These are phyloP conservation scores for Melanotus villosus DNA, from an alignment of 2,888 invertebrate genomes.

Conservation along the genomic window DNA sequence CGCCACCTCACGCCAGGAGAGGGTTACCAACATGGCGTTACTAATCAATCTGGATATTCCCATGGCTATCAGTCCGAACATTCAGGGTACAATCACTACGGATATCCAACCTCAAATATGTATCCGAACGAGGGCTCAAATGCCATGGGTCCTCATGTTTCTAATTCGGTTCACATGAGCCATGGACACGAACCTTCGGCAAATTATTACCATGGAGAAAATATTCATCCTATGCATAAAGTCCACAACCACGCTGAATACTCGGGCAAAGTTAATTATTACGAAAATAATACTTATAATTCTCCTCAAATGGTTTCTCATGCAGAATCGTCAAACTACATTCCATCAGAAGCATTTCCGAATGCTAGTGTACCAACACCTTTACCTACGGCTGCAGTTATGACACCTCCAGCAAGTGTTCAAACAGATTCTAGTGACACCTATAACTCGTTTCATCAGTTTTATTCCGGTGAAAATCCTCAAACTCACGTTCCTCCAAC, in stretches of 20 bases:
- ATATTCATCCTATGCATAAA: constrained; percentile 62
- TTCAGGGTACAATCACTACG: constrained; percentile 64
- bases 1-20: constrained; percentile 67
- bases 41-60: constrained; percentile 59
- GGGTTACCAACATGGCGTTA: constrained; percentile 58
- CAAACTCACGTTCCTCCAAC: constrained; percentile 65
- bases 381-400: constrained; percentile 71
- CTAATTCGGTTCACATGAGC: constrained; percentile 58
- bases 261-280: constrained; percentile 68
- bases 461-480: constrained; percentile 72
- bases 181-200: constrained; percentile 56
- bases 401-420: constrained; percentile 74
- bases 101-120: constrained; percentile 60
- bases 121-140: constrained; percentile 63
- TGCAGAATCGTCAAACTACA: constrained; percentile 70
- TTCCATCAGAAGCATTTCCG: constrained; percentile 69
- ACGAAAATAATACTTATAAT: constrained; percentile 71
- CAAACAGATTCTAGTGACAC: constrained; percentile 76
- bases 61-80: constrained; percentile 64
- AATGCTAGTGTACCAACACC: constrained; percentile 68
- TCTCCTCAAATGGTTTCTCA: constrained; percentile 62
- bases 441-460: constrained; percentile 81
- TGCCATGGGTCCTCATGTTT: constrained; percentile 56
- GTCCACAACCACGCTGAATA: constrained; percentile 60
- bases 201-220: constrained; percentile 64